Base-by-base conservation (phyloP, 2,113 vertebrate species). In the Epinephelus fuscoguttatus region DNA sequence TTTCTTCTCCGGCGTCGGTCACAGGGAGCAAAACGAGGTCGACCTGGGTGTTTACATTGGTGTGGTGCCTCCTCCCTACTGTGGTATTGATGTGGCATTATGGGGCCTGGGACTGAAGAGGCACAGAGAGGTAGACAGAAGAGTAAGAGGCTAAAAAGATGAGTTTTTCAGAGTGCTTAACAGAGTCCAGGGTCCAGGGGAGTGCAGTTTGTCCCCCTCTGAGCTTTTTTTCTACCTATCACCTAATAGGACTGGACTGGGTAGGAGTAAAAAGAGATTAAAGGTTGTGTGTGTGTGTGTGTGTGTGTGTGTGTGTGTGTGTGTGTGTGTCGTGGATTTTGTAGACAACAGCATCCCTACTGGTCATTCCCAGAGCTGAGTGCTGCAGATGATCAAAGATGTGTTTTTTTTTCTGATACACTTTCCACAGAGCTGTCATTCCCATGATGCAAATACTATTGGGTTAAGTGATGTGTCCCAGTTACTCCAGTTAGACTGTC, bases 1-100 rank as follows among this genome's bases (percentile, higher is more conserved):
- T 80, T 71, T 87, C 61, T 86, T 72, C 75, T 67, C 77, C 11
- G 64, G 47, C 74, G 68, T 94, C 91, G 84, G 94, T 94, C 86
- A 74, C 84, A 37, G 93, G 93, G 94, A 89, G 90, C 93, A 81
- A 91, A 81, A 75, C 81, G 70, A 82, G 86, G 74, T 84, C 92
- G 93, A 92, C 95, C 95, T 66, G 21, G 92, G 93, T 95, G 95
- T 96, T 92, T 95, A 94, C 95, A 95, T 95, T 94, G 93, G 95
- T 89, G 66, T 88, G 91, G 92, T 93, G 95, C 94, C 94, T 93
- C 95, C 95, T 93, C 95, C 96, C 96, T 80, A 94, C 95, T 95
- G 96, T 79, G 96, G 94, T 93, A 96, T 95, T 96, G 94, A 97
- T 91, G 94, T 88, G 89, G 93, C 93, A 87, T 94, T 95, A 95